Conservation (phyloP, 2,888 invertebrate species). For the Gisinianus flammeolus region DNA sequence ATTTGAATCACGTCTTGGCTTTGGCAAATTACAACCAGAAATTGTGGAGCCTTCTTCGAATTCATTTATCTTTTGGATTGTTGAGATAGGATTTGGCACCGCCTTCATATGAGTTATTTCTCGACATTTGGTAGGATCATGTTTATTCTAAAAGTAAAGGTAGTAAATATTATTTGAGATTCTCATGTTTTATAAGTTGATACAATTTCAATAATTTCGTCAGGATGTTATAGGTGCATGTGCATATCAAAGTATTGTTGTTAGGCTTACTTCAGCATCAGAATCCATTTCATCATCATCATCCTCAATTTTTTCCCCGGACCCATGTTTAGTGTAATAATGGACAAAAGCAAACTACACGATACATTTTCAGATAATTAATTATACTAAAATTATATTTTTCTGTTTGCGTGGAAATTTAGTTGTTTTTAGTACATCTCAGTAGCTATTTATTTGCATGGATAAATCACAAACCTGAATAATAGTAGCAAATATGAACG, state of each 20-base stretch:
- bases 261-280: slow-evolving; percentile 34
- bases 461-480: no score
- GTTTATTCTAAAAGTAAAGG: no score
- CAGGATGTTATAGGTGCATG: no score
- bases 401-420: background rate
- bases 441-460: no score
- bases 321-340: slow-evolving; percentile 83
- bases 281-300: slow-evolving; percentile 66
- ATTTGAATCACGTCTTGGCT: slow-evolving; percentile 42
- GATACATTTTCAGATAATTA: slow-evolving; percentile 14
- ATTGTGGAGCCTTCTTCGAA: slow-evolving; percentile 2
- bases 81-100: background rate
- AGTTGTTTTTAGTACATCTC: no score
- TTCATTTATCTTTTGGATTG: slow-evolving; percentile 17
- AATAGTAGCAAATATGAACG: slow-evolving; percentile 80
- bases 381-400: background rate
- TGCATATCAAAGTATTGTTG: no score
- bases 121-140: slow-evolving; percentile 33
- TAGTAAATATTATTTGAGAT: background rate
- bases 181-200: no score
- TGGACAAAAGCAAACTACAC: slow-evolving; percentile 78
- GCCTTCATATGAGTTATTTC: background rate
- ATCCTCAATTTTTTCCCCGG: slow-evolving; percentile 76
- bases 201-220: no score
- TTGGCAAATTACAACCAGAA: background rate